These are phyloP conservation scores for Tetropium fuscum DNA, from an alignment of 2,888 invertebrate species.

Conservation along the genomic window DNA sequence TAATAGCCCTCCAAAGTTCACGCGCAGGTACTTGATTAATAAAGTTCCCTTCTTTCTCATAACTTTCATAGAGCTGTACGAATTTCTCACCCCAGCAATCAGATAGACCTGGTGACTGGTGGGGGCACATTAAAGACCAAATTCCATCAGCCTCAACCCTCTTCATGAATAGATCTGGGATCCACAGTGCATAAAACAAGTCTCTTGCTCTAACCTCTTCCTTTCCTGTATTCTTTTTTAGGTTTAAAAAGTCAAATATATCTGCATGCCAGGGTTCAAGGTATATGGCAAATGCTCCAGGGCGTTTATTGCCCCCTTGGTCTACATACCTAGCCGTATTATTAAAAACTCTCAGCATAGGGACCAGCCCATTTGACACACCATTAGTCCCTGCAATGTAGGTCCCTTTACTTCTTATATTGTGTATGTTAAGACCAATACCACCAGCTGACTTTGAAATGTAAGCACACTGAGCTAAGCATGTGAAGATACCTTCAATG, in stretches of 20 bases:
- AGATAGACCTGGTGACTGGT: constrained; percentile 88
- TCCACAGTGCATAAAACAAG: constrained; percentile 97
- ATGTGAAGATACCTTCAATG: constrained; percentile 95
- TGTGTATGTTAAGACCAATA: constrained; percentile 96
- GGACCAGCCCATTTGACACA: constrained; percentile 94
- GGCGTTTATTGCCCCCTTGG: constrained; percentile 97
- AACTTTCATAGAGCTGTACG: constrained; percentile 86
- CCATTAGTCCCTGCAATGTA: constrained; percentile 96
- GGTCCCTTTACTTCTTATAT: constrained; percentile 92
- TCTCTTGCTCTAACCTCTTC: constrained; percentile 96
- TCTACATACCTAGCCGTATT: constrained; percentile 97
- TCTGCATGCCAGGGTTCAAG: constrained; percentile 99
- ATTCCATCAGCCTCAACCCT: constrained; percentile 89
- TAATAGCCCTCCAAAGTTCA: constrained; percentile 92
- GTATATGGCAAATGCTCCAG: constrained; percentile 98
- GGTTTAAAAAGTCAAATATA: constrained; percentile 93
- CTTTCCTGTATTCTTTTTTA: constrained; percentile 95
- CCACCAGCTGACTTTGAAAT: constrained; percentile 98
- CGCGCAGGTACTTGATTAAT: constrained; percentile 79
- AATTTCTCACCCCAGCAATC: constrained; percentile 98
- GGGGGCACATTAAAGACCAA: constrained; percentile 99
- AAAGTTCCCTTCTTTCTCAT: constrained; percentile 84
- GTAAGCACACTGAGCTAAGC: constrained; percentile 91
- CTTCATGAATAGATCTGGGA: constrained; percentile 98
- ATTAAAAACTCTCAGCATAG: constrained; percentile 95